Evolutionary conservation across 1,140 invertebrate genomes (phyloP), one percentile per base, ranked within the genome.

Genomic region (Ditylenchus dipsaci): DNA sequence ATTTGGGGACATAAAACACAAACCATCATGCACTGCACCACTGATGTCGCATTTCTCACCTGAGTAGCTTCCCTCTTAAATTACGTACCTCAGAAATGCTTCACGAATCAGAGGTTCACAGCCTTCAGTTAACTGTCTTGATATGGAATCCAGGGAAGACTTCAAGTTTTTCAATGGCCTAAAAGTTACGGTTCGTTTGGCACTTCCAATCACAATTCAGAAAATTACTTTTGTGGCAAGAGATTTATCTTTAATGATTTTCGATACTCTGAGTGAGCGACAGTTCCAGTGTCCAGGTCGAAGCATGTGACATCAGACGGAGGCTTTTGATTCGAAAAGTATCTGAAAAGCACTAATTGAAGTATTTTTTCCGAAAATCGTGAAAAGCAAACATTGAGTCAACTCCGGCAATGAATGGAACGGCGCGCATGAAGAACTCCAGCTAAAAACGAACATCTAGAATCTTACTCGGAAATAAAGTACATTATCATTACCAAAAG

Each of bases 251-350:
- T 83, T 21, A 83, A 61, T 21, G 49, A 45, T 56, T 75, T 67
- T 17, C 76, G 60, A 15, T 78, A 66, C 17, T 60, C 47, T n/a
- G 82, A 83, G 29, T 77, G 64, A 45, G 76, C 78, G 26, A 89
- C 86, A 74, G 92, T 93, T 80, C 93, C 94, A 8, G 96, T 98
- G 82, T 99, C 95, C 76, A 99, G 86, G 87, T 98, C 95, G 23
- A 99, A 90, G 85, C 95, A 98, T 59, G 91, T 94, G 0, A 99
- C 93, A 86, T 98, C 95, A 15, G 88, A 85, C 26, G 95, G 95
- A 38, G 92, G 93, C 82, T 97, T 93, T 96, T 3, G 97, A 85
- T 84, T 98, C 95, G 84, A 99, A 98, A 86, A 97, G 98, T 97
- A 98, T 65, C 94, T 87, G 9, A 93, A 87, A 76, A 85, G 65